phyloP scores from a whole-genome alignment of 2,797 vertebrate genomes.

The Limnodromus scolopaceus region DNA sequence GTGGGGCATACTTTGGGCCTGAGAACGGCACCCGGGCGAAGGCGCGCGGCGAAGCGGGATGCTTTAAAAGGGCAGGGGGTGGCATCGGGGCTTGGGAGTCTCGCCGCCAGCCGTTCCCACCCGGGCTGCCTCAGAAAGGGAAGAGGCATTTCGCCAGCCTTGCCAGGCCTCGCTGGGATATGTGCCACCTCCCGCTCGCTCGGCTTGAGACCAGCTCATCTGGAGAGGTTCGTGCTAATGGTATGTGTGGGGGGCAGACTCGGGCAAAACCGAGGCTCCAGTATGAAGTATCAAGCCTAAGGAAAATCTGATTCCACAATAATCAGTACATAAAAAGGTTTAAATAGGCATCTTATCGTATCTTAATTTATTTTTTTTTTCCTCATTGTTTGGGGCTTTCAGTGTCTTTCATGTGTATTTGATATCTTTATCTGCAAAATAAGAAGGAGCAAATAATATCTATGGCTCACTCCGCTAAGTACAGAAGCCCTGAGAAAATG shows the following conservation, averaged over 20 bases:
- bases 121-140: not conserved
- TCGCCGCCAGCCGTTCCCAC: conserved; percentile 34
- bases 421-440: not conserved
- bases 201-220: not conserved
- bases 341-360: not conserved
- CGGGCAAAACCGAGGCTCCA: not conserved
- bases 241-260: not conserved
- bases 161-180: conserved; percentile 31
- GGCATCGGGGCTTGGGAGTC: conserved; percentile 44
- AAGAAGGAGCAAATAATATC: not conserved
- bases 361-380: not conserved
- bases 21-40: conserved; percentile 18
- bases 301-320: not conserved
- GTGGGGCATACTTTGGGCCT: conserved; percentile 7
- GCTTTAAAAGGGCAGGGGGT: conserved; percentile 39
- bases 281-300: not conserved
- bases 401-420: not conserved
- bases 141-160: not conserved
- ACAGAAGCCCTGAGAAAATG: not conserved
- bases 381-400: not conserved
- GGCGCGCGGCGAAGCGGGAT: not conserved
- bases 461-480: not conserved
- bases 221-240: not conserved
- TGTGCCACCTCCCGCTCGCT: not conserved
- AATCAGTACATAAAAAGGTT: not conserved